Evolutionary conservation across 2,888 invertebrate genomes (phyloP).

Genomic region (Frankliniella fusca): DNA sequence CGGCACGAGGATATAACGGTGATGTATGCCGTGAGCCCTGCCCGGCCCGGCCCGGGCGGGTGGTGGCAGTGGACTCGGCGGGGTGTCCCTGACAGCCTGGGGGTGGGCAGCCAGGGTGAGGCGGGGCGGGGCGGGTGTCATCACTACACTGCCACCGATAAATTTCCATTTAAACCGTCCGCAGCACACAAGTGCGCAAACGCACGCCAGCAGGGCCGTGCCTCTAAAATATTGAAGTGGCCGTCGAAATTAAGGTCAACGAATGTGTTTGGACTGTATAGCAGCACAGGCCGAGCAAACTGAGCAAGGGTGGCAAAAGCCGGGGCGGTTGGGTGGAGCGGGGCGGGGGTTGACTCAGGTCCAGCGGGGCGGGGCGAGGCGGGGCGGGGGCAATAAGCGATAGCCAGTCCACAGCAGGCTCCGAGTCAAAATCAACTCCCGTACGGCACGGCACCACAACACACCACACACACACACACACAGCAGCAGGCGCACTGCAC

Average conservation of each 20-base stretch:
- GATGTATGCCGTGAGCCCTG: slow-evolving; percentile 14
- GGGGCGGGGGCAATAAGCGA: neutral
- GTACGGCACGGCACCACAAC: too few species aligned
- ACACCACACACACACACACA: too few species aligned
- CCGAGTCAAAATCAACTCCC: neutral
- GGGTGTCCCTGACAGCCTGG: slow-evolving; percentile 13
- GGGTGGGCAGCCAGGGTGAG: neutral
- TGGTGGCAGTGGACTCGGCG: neutral
- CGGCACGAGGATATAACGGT: slow-evolving; percentile 20
- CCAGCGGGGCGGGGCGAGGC: neutral
- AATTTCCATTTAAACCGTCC: slow-evolving; percentile 1
- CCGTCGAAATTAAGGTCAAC: slow-evolving; percentile 14
- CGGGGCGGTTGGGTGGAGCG: neutral
- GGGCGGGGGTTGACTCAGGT: too few species aligned
- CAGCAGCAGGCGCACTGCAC: too few species aligned
- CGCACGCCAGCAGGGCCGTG: neutral
- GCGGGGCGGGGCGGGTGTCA: slow-evolving; percentile 6
- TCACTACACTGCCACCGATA: slow-evolving; percentile 13
- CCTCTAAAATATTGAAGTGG: slow-evolving; percentile 4
- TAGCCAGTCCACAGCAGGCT: neutral
- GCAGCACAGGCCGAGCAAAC: too few species aligned
- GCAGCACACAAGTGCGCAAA: neutral
- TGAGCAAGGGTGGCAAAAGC: neutral
- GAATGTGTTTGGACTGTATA: neutral
- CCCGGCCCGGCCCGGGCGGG: neutral